These are phyloP conservation scores for Hydraecia micacea DNA, from an alignment of 2,888 invertebrate genomes.

Conservation along the genomic window DNA sequence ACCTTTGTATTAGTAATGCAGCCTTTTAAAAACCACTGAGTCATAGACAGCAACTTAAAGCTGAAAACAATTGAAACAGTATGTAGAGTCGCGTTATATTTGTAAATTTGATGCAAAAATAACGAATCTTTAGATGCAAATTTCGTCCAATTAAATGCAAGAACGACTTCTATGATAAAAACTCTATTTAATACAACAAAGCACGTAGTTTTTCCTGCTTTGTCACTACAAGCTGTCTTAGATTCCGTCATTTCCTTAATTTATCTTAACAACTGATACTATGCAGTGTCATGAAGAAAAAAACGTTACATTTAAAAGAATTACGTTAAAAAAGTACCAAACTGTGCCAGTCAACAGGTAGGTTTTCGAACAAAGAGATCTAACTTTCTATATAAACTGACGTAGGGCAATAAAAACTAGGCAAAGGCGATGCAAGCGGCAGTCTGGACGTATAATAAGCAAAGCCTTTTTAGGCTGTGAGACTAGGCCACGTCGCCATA, in stretches of 20 bases:
- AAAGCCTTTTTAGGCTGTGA: conserved; percentile 56
- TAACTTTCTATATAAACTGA: conserved; percentile 56
- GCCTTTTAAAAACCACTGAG: not conserved
- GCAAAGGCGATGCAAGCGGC: conserved; percentile 36
- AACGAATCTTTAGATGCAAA: not conserved
- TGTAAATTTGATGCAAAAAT: conserved; percentile 1
- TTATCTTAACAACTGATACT: conserved; percentile 37
- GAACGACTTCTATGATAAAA: conserved; percentile 47
- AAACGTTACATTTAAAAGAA: conserved; percentile 24
- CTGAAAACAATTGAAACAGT: not conserved
- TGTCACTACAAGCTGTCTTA: conserved; percentile 46
- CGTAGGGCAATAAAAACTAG: conserved; percentile 50
- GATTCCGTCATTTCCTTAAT: conserved; percentile 60
- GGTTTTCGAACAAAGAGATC: conserved; percentile 42
- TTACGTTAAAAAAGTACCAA: conserved; percentile 6
- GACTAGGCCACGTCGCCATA: conserved; percentile 62
- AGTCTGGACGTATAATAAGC: conserved; percentile 58
- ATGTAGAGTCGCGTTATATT: not conserved
- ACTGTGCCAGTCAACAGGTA: not conserved
- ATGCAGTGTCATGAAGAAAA: conserved; percentile 20
- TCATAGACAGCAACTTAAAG: not conserved
- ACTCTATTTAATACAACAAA: conserved; percentile 46
- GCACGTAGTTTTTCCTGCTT: conserved; percentile 57
- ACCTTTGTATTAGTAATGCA: not conserved
- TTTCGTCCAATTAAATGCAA: conserved; percentile 27